Conservation (phyloP, 2,113 vertebrate species). For the Pandion haliaetus region DNA sequence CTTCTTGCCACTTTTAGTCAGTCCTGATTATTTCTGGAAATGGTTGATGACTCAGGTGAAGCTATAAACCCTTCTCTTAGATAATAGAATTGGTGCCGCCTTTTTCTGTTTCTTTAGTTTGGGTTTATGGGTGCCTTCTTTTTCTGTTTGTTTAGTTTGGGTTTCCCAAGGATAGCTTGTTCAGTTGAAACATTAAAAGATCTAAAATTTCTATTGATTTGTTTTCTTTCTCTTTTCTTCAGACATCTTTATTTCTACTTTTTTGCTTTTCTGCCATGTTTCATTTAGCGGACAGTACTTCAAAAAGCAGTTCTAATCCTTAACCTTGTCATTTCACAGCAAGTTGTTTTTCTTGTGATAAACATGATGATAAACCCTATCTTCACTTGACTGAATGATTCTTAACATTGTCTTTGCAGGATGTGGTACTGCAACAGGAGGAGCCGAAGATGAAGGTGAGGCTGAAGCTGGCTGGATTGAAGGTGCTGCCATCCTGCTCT, state of each 20-base stretch:
- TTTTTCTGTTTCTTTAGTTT: background rate
- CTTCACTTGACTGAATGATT: too few relatives aligned
- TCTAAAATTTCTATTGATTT: background rate
- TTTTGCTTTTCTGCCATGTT: background rate
- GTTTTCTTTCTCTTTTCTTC: background rate
- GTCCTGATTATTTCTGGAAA: background rate
- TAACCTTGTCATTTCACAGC: background rate
- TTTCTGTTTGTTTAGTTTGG: background rate
- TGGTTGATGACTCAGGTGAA: background rate
- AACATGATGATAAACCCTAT: fast-evolving
- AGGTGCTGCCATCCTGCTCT: slow-evolving; percentile 95
- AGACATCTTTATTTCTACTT: background rate
- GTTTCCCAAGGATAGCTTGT: background rate
- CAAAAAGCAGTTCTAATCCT: background rate
- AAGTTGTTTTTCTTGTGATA: background rate
- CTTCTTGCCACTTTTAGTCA: background rate
- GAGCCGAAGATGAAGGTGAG: slow-evolving; percentile 92
- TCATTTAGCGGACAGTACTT: background rate
- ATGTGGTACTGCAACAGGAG: slow-evolving; percentile 81
- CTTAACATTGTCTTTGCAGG: slow-evolving; percentile 49
- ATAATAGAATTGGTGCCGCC: fast-evolving
- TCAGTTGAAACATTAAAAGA: background rate
- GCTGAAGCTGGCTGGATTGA: slow-evolving; percentile 97
- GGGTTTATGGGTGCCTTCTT: background rate
- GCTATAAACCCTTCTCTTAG: background rate